These are phyloP conservation scores for Adelosebastes latens DNA, from an alignment of 2,797 vertebrate genomes.

Conservation along the genomic window DNA sequence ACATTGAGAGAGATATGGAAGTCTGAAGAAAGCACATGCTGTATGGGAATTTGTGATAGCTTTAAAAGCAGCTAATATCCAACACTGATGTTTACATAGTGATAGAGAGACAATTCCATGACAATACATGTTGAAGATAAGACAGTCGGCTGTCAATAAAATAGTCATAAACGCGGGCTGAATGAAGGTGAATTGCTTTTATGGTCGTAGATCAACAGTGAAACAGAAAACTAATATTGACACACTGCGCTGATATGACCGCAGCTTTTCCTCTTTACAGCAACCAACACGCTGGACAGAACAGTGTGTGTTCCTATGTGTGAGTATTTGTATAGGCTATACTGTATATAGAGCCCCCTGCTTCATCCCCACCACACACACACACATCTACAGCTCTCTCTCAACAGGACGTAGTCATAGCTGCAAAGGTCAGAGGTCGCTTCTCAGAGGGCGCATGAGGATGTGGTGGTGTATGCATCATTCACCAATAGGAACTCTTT, in stretches of 20 bases:
- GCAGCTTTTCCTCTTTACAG: background rate
- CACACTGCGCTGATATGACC: background rate
- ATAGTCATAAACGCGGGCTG: background rate
- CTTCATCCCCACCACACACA: background rate
- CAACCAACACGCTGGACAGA: background rate
- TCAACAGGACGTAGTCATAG: conserved; percentile 61
- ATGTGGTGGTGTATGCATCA: conserved; percentile 55
- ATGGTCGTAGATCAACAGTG: background rate
- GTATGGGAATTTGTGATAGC: background rate
- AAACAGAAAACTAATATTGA: conserved; percentile 29
- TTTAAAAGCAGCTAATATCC: background rate
- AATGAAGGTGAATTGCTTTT: background rate
- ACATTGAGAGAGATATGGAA: background rate
- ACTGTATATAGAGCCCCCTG: background rate
- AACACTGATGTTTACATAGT: conserved; percentile 3
- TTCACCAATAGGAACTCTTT: conserved; percentile 47
- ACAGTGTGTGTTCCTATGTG: background rate
- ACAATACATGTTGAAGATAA: background rate
- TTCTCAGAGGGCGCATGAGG: conserved; percentile 63
- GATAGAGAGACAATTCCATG: conserved; percentile 10
- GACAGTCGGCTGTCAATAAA: background rate
- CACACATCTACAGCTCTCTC: conserved; percentile 7
- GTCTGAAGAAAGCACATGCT: background rate
- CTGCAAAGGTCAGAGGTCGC: conserved; percentile 29
- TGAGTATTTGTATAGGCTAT: background rate